A percentile compares a stretch with the other conserved stretches of the same genome.
Conservation (phyloP, 2,888 invertebrate species). For the Azorinus chamasolen region DNA sequence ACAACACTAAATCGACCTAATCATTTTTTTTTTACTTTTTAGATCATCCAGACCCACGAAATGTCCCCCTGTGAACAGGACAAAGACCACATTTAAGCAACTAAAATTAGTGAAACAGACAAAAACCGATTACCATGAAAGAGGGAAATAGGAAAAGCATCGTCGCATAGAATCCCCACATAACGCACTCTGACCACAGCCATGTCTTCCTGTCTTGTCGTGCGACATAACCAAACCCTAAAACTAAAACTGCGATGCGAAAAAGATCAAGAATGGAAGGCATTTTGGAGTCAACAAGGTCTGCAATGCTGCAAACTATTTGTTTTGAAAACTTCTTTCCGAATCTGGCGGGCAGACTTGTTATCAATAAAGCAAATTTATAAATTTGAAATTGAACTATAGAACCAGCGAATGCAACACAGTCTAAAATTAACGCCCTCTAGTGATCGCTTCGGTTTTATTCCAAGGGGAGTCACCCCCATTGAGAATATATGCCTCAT, state of each 20-base stretch:
- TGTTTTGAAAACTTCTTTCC: conserved; percentile 26
- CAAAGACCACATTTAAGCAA: too few relatives aligned
- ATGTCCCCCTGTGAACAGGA: too few relatives aligned
- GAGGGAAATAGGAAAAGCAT: conserved; percentile 64
- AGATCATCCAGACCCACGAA: too few relatives aligned
- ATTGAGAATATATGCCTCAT: too few relatives aligned
- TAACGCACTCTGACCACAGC: conserved; percentile 59
- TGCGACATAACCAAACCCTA: conserved; percentile 57
- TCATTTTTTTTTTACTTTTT: too few relatives aligned
- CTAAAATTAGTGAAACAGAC: too few relatives aligned
- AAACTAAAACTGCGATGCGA: conserved; percentile 53
- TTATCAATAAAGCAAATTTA: background rate
- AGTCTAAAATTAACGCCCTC: background rate
- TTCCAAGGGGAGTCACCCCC: too few relatives aligned
- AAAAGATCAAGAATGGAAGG: conserved; percentile 53
- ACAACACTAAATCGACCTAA: too few relatives aligned
- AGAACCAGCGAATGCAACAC: background rate
- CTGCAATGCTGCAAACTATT: background rate
- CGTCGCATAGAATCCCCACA: conserved; percentile 59
- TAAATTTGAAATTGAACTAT: too few relatives aligned
- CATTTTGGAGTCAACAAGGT: conserved; percentile 36
- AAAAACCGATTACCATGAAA: conserved; percentile 40
- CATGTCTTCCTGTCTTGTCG: conserved; percentile 62
- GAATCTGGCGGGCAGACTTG: conserved; percentile 55
- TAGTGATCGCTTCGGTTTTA: conserved; percentile 8